Evolutionary conservation across 2,797 vertebrate species (phyloP).

Genomic region (Karalla daura): DNA sequence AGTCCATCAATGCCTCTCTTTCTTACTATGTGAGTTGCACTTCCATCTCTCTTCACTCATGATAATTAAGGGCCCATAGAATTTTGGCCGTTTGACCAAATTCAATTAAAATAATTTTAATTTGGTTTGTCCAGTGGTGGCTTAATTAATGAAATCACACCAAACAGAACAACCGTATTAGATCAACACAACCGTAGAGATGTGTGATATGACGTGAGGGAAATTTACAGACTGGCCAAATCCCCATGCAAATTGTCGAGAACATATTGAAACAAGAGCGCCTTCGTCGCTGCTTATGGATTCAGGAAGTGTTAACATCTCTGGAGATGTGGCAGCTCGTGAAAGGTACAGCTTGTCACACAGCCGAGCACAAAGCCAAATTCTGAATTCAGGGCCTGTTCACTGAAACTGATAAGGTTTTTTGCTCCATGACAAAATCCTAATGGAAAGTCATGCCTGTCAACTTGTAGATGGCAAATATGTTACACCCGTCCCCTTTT

Average conservation of each 20-base stretch:
- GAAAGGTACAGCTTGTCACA: slow-evolving; percentile 56
- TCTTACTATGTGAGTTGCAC: too few relatives aligned
- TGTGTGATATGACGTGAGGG: background rate
- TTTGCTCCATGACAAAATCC: slow-evolving; percentile 61
- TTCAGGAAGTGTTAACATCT: slow-evolving; percentile 45
- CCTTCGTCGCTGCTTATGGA: slow-evolving; percentile 32
- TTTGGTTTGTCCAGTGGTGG: background rate
- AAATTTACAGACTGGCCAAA: background rate
- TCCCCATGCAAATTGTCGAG: background rate
- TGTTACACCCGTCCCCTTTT: slow-evolving; percentile 55
- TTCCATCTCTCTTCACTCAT: too few relatives aligned
- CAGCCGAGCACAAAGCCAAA: slow-evolving; percentile 47
- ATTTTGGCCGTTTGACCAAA: too few relatives aligned
- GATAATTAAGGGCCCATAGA: too few relatives aligned
- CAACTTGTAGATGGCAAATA: slow-evolving; percentile 57
- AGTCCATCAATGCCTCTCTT: too few relatives aligned
- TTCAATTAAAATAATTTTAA: too few relatives aligned
- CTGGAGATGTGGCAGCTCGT: slow-evolving; percentile 48
- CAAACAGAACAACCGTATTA: background rate
- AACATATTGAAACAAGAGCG: slow-evolving; percentile 5
- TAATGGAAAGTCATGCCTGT: slow-evolving; percentile 66
- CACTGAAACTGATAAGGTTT: slow-evolving; percentile 58
- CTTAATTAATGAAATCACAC: background rate
- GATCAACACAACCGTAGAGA: background rate
- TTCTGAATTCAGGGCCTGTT: slow-evolving; percentile 60